phyloP scores from a whole-genome alignment of 2,797 vertebrate genomes.

The Lacerta bilineata region DNA sequence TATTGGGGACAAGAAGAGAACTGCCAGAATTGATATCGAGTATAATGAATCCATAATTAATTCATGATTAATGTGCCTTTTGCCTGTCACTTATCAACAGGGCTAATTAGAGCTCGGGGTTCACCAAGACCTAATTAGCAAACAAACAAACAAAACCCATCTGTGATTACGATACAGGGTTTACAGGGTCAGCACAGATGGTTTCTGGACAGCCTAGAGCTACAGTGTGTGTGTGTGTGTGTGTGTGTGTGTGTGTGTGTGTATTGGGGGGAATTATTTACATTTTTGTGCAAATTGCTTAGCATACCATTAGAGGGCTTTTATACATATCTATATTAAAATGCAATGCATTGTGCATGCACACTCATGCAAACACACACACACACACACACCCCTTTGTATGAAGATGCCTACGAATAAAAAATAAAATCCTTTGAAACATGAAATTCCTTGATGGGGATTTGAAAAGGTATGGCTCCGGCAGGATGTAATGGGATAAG shows the following conservation, averaged over 20 bases:
- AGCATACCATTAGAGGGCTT: not conserved
- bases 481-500: not conserved
- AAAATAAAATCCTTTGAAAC: conserved; percentile 1
- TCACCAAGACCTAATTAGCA: too few species aligned
- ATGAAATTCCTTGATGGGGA: too few species aligned
- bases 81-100: not conserved
- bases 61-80: not conserved
- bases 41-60: not conserved
- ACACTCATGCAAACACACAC: too few species aligned
- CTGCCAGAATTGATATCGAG: not conserved
- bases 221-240: not conserved
- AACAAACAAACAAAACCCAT: too few species aligned
- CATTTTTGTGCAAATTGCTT: too few species aligned
- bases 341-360: too few species aligned
- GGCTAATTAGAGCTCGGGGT: not conserved
- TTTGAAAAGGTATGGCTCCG: too few species aligned
- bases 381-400: too few species aligned
- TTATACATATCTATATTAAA: not conserved
- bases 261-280: too few species aligned
- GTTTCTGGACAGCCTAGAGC: not conserved
- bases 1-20: not conserved
- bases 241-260: not conserved
- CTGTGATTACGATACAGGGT: not conserved
- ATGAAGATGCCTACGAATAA: not conserved
- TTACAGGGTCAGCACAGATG: not conserved